phyloP scores from a whole-genome alignment of 2,797 vertebrate species.

The Cuculus canorus region DNA sequence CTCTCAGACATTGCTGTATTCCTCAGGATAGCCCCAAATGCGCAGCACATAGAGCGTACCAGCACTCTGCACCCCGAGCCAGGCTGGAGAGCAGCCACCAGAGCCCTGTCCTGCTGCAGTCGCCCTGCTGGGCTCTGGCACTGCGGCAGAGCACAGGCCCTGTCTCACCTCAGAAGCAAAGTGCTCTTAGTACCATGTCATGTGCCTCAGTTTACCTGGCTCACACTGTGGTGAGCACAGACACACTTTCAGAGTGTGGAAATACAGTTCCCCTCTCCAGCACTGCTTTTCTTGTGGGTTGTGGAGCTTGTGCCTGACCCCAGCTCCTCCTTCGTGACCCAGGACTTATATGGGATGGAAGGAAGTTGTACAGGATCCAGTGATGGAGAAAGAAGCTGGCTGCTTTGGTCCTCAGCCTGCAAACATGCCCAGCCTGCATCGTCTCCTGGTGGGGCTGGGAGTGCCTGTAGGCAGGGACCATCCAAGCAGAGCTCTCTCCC shows the following conservation, averaged over 20 bases:
- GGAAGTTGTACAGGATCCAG: background rate
- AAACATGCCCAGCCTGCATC: background rate
- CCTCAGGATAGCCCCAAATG: background rate
- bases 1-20: background rate
- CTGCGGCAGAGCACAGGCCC: rapidly evolving
- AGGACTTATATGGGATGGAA: background rate
- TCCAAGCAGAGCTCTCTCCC: background rate
- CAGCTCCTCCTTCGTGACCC: background rate
- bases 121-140: background rate
- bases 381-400: background rate
- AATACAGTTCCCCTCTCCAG: background rate
- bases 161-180: background rate
- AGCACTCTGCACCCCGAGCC: background rate
- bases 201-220: background rate
- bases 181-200: rapidly evolving
- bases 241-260: background rate
- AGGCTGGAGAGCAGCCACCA: background rate
- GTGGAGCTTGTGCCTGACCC: rapidly evolving
- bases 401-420: background rate
- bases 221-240: background rate
- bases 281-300: background rate
- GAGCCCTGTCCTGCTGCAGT: rapidly evolving
- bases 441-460: background rate
- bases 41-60: background rate
- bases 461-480: background rate